Conservation (phyloP, 2,113 vertebrate species). For the Neolamprologus modestus region DNA sequence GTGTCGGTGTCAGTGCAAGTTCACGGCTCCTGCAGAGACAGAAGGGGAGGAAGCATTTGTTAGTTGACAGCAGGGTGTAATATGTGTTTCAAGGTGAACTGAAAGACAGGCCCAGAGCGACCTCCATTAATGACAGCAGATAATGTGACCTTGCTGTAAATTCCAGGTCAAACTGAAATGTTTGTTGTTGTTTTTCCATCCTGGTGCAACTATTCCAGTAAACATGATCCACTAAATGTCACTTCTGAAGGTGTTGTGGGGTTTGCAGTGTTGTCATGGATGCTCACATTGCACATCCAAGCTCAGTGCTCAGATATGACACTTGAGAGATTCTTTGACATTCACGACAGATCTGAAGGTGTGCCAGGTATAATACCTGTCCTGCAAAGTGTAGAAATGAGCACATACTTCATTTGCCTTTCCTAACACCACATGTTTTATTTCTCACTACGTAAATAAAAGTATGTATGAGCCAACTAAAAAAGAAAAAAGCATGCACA, state of each 20-base stretch:
- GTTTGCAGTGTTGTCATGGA: not conserved
- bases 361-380: not conserved
- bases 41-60: not conserved
- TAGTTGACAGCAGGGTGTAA: not conserved
- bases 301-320: not conserved
- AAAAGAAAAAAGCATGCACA: not conserved
- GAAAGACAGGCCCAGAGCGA: slow-evolving; percentile 12
- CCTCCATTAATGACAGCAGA: not conserved
- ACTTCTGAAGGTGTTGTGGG: not conserved
- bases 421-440: not conserved
- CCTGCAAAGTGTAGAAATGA: not conserved
- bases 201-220: not conserved
- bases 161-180: not conserved
- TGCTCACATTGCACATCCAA: not conserved
- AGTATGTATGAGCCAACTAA: not conserved
- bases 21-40: not conserved
- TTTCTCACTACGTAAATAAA: not conserved
- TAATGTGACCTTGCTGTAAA: not conserved
- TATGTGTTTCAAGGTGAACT: slow-evolving; percentile 42
- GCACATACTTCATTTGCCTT: not conserved
- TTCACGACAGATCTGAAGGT: slow-evolving; percentile 9
- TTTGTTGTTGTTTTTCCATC: not conserved
- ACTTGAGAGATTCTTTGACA: not conserved
- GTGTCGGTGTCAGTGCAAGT: not conserved
- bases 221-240: not conserved